Percentiles rank a stretch among this genome's conserved stretches.
Conservation (phyloP, 2,113 vertebrate species). For the Aphyosemion australe region DNA sequence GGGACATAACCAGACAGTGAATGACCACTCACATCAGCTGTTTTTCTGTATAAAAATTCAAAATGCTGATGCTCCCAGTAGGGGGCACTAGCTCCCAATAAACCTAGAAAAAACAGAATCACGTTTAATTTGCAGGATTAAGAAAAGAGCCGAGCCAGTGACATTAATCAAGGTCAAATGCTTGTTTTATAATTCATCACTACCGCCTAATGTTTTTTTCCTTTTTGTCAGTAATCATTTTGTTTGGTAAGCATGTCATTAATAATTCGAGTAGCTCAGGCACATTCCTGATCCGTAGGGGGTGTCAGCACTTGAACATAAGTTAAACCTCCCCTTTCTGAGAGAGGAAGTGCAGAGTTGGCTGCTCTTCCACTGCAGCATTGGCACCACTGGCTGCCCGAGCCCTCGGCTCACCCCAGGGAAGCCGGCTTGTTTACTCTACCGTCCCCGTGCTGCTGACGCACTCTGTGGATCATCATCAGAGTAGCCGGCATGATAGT, state of each 20-base stretch:
- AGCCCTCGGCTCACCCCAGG: conserved; percentile 40
- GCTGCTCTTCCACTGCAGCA: conserved; percentile 20
- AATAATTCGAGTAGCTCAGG: not conserved
- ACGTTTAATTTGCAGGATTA: conserved; percentile 2
- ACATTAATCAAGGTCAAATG: conserved; percentile 39
- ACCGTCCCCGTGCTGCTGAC: conserved; percentile 60
- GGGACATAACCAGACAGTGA: not conserved
- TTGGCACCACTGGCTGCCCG: conserved; percentile 28
- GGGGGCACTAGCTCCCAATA: conserved; percentile 55
- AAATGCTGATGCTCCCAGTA: conserved; percentile 48
- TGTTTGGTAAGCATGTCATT: not conserved
- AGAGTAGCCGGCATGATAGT: conserved; percentile 39
- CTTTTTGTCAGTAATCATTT: not conserved
- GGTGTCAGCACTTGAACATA: not conserved
- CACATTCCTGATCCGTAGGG: not conserved
- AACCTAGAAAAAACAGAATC: not conserved
- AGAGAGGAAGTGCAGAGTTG: conserved; percentile 7
- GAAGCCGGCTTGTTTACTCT: conserved; percentile 74
- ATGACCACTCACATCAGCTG: not conserved
- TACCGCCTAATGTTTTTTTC: not conserved
- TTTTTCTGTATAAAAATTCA: not conserved
- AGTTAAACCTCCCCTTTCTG: not conserved
- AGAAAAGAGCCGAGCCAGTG: conserved; percentile 6
- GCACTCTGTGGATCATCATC: conserved; percentile 61
- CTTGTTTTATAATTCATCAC: not conserved